phyloP scores from a whole-genome alignment of 2,113 vertebrate species.

The Oostethus manadensis region DNA sequence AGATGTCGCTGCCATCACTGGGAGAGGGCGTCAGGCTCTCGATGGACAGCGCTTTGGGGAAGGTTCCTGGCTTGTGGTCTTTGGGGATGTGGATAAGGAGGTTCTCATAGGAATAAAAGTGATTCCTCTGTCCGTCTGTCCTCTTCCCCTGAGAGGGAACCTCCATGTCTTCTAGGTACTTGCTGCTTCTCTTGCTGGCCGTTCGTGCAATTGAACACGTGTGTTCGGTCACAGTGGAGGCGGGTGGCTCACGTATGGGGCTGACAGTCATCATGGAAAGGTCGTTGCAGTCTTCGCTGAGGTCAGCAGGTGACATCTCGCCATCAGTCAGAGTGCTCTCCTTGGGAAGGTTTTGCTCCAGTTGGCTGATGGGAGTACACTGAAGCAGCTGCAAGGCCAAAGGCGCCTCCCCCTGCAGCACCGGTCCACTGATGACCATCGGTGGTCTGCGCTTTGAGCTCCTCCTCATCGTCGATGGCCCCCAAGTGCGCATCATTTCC shows the following conservation, averaged over 20 bases:
- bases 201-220: constrained; percentile 67
- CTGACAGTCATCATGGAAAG: constrained; percentile 21
- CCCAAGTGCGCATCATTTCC: constrained; percentile 85
- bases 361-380: constrained; percentile 78
- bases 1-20: constrained; percentile 39
- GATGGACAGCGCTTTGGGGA: constrained; percentile 94
- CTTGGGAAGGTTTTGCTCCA: constrained; percentile 52
- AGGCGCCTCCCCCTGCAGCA: constrained; percentile 83
- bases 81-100: constrained; percentile 90
- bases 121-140: constrained; percentile 70
- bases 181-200: constrained; percentile 81
- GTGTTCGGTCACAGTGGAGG: constrained; percentile 57
- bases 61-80: constrained; percentile 96
- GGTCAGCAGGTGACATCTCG: constrained; percentile 11
- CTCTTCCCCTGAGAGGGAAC: constrained; percentile 73
- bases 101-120: constrained; percentile 89
- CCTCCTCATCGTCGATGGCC: constrained; percentile 76
- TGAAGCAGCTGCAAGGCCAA: constrained; percentile 78
- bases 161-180: constrained; percentile 89
- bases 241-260: constrained; percentile 53
- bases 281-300: constrained; percentile 15
- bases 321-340: constrained; percentile 23
- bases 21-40: constrained; percentile 86
- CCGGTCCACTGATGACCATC: constrained; percentile 81
- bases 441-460: constrained; percentile 57